A percentile compares a stretch with the other conserved stretches of the same genome.
These are phyloP conservation scores for Ophiodon elongatus DNA, from an alignment of 2,113 vertebrate genomes.

Conservation along the genomic window DNA sequence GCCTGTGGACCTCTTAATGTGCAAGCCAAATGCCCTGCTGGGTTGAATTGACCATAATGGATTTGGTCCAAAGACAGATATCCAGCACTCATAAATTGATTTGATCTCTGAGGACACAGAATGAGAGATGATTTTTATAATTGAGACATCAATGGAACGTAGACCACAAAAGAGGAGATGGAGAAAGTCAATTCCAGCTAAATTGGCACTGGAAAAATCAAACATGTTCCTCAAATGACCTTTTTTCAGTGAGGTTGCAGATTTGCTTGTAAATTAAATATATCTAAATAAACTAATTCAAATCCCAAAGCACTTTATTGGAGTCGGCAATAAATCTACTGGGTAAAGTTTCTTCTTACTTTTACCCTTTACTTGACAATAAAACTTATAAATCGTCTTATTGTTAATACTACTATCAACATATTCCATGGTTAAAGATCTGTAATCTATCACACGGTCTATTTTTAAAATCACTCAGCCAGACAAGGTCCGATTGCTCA, in stretches of 20 bases:
- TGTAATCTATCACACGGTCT: conserved; percentile 80
- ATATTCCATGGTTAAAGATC: conserved; percentile 52
- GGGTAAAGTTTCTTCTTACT: not conserved
- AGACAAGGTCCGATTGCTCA: conserved; percentile 84
- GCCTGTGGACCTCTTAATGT: conserved; percentile 85
- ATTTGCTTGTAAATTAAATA: conserved; percentile 20
- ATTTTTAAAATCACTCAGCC: conserved; percentile 89
- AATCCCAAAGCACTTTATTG: not conserved
- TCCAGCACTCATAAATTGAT: conserved; percentile 83
- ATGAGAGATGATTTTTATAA: conserved; percentile 83
- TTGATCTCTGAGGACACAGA: conserved; percentile 81
- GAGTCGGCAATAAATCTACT: not conserved
- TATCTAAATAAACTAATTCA: not conserved
- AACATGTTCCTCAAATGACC: conserved; percentile 36
- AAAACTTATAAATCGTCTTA: conserved; percentile 7
- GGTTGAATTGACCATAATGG: conserved; percentile 83
- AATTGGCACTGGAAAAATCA: conserved; percentile 65
- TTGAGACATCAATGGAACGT: conserved; percentile 82
- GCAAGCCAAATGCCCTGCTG: conserved; percentile 81
- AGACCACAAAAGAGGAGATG: conserved; percentile 75
- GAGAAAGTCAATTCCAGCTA: conserved; percentile 72
- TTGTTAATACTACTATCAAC: conserved; percentile 51
- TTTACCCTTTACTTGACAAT: not conserved
- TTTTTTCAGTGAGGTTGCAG: conserved; percentile 9
- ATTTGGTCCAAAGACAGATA: conserved; percentile 82